phyloP scores from a whole-genome alignment of 2,888 invertebrate species.

The Steinernema scapterisci region DNA sequence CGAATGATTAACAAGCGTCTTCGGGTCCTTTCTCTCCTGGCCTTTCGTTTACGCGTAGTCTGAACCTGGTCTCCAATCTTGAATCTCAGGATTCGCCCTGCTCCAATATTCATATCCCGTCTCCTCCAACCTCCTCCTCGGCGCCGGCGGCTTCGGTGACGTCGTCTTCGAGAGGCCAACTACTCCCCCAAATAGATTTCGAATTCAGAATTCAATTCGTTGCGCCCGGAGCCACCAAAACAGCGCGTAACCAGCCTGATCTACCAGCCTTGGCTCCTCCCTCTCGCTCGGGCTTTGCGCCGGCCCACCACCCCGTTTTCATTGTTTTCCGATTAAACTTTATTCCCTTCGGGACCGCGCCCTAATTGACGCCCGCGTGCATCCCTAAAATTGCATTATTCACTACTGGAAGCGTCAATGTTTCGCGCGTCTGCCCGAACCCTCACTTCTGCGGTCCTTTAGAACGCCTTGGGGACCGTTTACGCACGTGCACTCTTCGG shows the following conservation, averaged over 20 bases:
- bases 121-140: too few relatives aligned
- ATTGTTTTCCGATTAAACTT: constrained; percentile 28
- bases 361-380: constrained; percentile 25
- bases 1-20: too few relatives aligned
- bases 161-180: too few relatives aligned
- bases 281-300: neutral
- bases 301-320: constrained; percentile 3
- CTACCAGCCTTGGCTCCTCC: neutral
- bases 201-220: neutral
- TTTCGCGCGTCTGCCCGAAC: neutral
- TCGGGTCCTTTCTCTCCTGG: too few relatives aligned
- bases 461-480: neutral
- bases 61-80: too few relatives aligned
- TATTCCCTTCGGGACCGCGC: neutral
- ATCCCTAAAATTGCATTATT: neutral
- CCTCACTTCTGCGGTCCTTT: neutral
- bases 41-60: too few relatives aligned
- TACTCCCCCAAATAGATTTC: neutral
- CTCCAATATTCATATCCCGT: too few relatives aligned
- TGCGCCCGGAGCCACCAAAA: neutral
- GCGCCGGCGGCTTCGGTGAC: too few relatives aligned
- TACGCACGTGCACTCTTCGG: neutral
- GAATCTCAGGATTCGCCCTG: too few relatives aligned
- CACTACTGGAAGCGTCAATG: neutral
- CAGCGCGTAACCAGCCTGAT: neutral